A percentile compares a stretch with the other conserved stretches of the same genome.
Conservation (phyloP, 2,888 invertebrate species). For the Chaitophorus viminalis region DNA sequence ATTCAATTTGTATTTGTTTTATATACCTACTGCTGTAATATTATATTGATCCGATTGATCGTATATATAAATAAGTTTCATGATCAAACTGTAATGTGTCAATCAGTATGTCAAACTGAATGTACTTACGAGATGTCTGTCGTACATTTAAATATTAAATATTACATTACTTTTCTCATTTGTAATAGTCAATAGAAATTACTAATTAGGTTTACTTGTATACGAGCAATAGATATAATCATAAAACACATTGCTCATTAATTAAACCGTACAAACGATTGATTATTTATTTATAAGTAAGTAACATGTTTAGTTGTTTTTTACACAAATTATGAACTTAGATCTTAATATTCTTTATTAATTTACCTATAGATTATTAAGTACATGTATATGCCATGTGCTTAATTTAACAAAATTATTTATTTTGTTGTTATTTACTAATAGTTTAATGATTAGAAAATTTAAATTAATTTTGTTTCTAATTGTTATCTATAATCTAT, state of each 20-base stretch:
- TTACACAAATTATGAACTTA: neutral
- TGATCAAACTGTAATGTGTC: neutral
- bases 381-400: neutral
- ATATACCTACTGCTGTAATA: neutral
- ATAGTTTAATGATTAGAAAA: neutral
- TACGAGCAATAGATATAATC: neutral
- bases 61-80: neutral
- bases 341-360: neutral
- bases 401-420: neutral
- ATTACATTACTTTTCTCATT: neutral
- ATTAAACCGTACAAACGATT: neutral
- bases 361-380: neutral
- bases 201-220: neutral
- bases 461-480: neutral
- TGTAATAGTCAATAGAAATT: neutral
- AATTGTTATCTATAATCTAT: neutral
- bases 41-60: too few species aligned
- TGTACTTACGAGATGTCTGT: neutral
- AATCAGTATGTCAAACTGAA: neutral
- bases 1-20: neutral
- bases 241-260: slow-evolving; percentile 12
- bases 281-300: neutral
- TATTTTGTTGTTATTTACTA: neutral
- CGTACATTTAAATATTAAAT: neutral
- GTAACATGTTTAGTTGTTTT: neutral